Base-by-base conservation (phyloP, 2,113 vertebrate genomes). In the Dendrocopos noguchii region DNA sequence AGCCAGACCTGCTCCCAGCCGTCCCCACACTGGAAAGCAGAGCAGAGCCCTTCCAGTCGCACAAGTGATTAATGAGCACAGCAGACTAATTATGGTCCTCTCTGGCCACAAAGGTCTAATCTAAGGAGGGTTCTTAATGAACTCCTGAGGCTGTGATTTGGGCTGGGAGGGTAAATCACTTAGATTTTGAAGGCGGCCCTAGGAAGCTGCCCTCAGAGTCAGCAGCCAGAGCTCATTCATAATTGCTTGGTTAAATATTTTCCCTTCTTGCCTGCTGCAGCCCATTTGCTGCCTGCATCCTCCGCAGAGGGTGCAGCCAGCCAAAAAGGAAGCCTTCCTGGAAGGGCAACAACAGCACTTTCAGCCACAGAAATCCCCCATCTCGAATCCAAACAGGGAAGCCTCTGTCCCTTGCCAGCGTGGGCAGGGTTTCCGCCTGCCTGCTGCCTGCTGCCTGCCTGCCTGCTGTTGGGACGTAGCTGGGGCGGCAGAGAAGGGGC, bases 291-390 rank as follows among this genome's bases (percentile, higher is more conserved):
- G 34, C 1, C 70, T 75, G 91, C 93, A 94, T 92, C 94, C 95
- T 85, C 46, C 11, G 65, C 74, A 33, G 33, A 70, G 84, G 84
- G 78, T 8, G 44, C 53, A 84, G 75, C 52, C 71, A 10, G 78
- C 94, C 95, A 80, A 88, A 81, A 79, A 88, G 95, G 95, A 96
- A 96, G 87, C 82, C 73, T 94, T 96, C 95, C 91, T 95, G 91
- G 93, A 95, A 95, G 91, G 96, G 94, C 91, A 80, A 96, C 93
- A 92, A 91, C 80, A 93, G 80, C 68, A 96, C 96, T 95, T 96
- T 96, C 91, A 96, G 95, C 93, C 90, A 2, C 94, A 96, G 95
- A 94, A 95, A 96, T 94, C 22, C 93, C 94, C 90, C 93, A 65
- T 95, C 87, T 80, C 28, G 2, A 74, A 87, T 82, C 89, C 93